phyloP scores from a whole-genome alignment of 2,797 vertebrate genomes.

The Schizopygopsis pylzovi region DNA sequence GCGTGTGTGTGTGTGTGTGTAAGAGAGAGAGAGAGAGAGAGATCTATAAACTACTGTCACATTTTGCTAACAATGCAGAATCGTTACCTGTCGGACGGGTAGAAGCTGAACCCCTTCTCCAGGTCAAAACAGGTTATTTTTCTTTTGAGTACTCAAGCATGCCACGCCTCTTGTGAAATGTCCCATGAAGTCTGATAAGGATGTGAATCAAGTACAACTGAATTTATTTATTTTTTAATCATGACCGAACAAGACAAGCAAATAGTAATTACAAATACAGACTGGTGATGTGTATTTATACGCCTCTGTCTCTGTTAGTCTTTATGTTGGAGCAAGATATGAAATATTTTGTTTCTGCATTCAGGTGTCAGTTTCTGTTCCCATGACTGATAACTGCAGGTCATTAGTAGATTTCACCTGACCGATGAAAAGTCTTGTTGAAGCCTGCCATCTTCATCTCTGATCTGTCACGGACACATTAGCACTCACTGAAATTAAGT shows the following conservation, averaged over 20 bases:
- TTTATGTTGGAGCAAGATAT: background rate
- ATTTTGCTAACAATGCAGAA: constrained; percentile 50
- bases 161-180: constrained; percentile 60
- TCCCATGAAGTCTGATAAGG: constrained; percentile 54
- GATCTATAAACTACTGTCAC: constrained; percentile 41
- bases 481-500: background rate
- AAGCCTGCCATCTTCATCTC: background rate
- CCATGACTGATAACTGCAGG: constrained; percentile 38
- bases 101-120: constrained; percentile 70
- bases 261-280: background rate
- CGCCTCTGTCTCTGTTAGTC: background rate
- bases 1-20: constrained; percentile 41
- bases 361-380: constrained; percentile 60
- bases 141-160: constrained; percentile 59
- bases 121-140: constrained; percentile 77
- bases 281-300: background rate
- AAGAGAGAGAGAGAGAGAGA: background rate
- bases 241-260: background rate
- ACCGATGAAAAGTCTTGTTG: constrained; percentile 23
- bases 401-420: constrained; percentile 39
- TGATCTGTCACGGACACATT: constrained; percentile 17
- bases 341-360: constrained; percentile 53
- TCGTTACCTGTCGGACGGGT: constrained; percentile 66
- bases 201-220: constrained; percentile 14
- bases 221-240: background rate